Percentiles rank a stretch among this genome's conserved stretches.
Evolutionary conservation across 2,797 vertebrate genomes (phyloP).

Genomic region (Lepilemur ruficaudatus): DNA sequence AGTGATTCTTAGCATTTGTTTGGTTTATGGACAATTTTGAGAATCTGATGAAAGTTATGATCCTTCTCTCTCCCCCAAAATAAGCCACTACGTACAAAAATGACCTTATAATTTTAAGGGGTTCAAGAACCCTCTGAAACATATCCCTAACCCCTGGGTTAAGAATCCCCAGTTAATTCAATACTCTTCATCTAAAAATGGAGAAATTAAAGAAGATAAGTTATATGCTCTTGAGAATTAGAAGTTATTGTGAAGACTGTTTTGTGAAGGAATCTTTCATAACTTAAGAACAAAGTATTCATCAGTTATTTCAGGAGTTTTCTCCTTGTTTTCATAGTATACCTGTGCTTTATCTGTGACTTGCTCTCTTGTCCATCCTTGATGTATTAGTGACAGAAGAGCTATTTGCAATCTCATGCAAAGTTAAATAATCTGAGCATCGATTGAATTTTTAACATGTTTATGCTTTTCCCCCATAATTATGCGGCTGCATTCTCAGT

Average conservation of each 20-base stretch:
- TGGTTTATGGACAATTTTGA: background rate
- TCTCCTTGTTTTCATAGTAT: background rate
- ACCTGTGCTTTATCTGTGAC: background rate
- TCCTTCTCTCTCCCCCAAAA: background rate
- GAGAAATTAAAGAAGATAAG: background rate
- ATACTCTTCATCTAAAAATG: background rate
- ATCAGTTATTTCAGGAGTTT: background rate
- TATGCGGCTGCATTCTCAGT: background rate
- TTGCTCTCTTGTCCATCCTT: background rate
- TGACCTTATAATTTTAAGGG: background rate
- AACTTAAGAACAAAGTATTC: background rate
- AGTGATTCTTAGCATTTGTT: background rate
- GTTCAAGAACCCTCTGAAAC: background rate
- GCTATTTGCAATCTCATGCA: background rate
- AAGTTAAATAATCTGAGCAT: background rate
- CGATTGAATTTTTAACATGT: background rate
- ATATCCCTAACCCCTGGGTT: background rate
- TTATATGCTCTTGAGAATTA: background rate
- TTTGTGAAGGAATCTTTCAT: background rate
- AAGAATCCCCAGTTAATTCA: background rate
- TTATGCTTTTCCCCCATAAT: background rate
- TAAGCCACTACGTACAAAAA: background rate
- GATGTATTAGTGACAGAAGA: background rate
- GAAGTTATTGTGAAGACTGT: background rate
- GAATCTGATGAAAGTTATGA: background rate